Conservation (phyloP, 2,113 vertebrate genomes). For the Dascyllus trimaculatus region DNA sequence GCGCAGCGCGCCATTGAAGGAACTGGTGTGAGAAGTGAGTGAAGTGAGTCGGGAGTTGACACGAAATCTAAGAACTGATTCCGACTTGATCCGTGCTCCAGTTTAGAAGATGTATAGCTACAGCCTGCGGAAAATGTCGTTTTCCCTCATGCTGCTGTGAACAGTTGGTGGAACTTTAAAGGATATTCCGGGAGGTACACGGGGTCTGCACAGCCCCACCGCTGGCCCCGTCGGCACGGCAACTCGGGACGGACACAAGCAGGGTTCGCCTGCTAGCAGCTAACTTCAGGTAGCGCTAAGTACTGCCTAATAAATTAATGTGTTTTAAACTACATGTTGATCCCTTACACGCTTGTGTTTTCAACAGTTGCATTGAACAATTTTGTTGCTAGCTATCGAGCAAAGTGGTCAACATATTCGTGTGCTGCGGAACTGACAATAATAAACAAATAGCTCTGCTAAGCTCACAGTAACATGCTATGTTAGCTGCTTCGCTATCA, state of each 20-base stretch:
- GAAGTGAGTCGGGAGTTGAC: slow-evolving; percentile 43
- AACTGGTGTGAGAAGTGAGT: slow-evolving; percentile 25
- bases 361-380: accelerated
- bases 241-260: slow-evolving; percentile 49
- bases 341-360: not conserved
- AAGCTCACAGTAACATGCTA: slow-evolving; percentile 37
- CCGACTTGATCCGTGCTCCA: not conserved
- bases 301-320: slow-evolving; percentile 1
- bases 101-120: not conserved
- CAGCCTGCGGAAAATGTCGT: too few relatives aligned
- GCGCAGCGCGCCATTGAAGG: slow-evolving; percentile 57
- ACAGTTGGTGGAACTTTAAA: not conserved
- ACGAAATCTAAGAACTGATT: slow-evolving; percentile 42
- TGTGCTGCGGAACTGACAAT: not conserved
- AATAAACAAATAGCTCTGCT: slow-evolving; percentile 38
- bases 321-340: not conserved
- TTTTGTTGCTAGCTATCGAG: not conserved
- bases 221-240: slow-evolving; percentile 29
- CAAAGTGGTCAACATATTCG: not conserved
- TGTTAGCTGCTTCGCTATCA: slow-evolving; percentile 44
- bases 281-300: slow-evolving; percentile 55
- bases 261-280: slow-evolving; percentile 44
- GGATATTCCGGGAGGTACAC: not conserved
- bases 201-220: slow-evolving; percentile 18
- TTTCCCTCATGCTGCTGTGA: not conserved